A percentile compares a stretch with the other conserved stretches of the same genome.
phyloP scores from a whole-genome alignment of 2,888 invertebrate genomes.

The Drosophila fungiperda region DNA sequence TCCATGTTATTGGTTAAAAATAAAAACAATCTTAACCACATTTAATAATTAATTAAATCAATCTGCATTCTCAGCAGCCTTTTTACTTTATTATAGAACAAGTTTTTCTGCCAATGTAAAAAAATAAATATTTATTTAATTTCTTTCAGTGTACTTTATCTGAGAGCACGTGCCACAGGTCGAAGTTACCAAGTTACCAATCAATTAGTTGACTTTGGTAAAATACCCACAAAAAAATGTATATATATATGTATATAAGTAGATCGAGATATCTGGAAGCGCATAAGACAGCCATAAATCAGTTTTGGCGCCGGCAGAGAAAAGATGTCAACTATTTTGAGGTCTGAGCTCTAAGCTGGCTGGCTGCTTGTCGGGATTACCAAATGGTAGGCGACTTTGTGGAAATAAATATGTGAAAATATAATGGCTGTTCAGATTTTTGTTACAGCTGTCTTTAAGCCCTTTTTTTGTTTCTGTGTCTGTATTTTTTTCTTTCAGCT shows the following conservation, averaged over 20 bases:
- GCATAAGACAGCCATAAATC: slow-evolving; percentile 62
- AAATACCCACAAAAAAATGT: slow-evolving; percentile 22
- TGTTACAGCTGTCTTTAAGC: slow-evolving; percentile 37
- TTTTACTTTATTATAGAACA: background rate
- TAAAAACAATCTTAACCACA: background rate
- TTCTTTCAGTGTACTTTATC: slow-evolving; percentile 32
- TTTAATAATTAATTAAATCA: background rate
- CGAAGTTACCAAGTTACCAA: slow-evolving; percentile 6
- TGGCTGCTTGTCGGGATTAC: slow-evolving; percentile 42
- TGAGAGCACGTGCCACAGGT: slow-evolving; percentile 36
- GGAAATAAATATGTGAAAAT: slow-evolving; percentile 55
- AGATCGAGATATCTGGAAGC: slow-evolving; percentile 43
- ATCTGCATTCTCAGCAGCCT: background rate
- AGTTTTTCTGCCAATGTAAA: background rate
- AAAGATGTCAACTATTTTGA: slow-evolving; percentile 53
- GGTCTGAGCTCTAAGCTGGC: slow-evolving; percentile 1
- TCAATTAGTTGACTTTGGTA: slow-evolving; percentile 38
- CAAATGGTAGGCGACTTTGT: slow-evolving; percentile 43
- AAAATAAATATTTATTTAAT: background rate
- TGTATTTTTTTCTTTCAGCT: slow-evolving; percentile 51
- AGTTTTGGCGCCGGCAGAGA: slow-evolving; percentile 50
- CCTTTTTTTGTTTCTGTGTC: background rate
- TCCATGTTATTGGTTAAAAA: slow-evolving; percentile 30
- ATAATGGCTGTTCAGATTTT: slow-evolving; percentile 56
- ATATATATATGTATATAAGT: slow-evolving; percentile 2